Conservation (phyloP, 1,140 invertebrate species). For the Zaprionus camerounensis region DNA sequence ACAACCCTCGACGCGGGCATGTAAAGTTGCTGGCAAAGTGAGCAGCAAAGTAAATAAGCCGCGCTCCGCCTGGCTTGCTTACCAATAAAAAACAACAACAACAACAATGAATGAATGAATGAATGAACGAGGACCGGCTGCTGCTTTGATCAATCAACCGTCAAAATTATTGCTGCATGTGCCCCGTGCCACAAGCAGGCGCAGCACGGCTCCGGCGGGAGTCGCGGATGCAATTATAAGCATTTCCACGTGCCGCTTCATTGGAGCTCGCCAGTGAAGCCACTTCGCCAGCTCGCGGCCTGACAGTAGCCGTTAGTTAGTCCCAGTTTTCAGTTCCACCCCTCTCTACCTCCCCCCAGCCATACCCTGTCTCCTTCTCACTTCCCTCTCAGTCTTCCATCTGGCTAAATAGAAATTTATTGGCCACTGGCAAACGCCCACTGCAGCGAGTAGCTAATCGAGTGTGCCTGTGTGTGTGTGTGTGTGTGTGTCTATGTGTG, state of each 20-base stretch:
- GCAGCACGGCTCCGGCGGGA: slow-evolving; percentile 19
- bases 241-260: slow-evolving; percentile 81
- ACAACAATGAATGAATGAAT: slow-evolving; percentile 5
- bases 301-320: slow-evolving; percentile 51
- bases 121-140: slow-evolving; percentile 32
- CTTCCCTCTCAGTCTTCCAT: not conserved
- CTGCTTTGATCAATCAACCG: slow-evolving; percentile 80
- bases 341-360: slow-evolving; percentile 7
- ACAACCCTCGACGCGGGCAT: slow-evolving; percentile 25
- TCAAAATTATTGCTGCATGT: slow-evolving; percentile 75
- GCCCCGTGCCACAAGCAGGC: slow-evolving; percentile 53
- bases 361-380: not conserved
- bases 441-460: slow-evolving; percentile 54
- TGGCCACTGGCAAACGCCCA: slow-evolving; percentile 75
- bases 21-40: slow-evolving; percentile 36
- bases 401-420: slow-evolving; percentile 79
- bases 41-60: slow-evolving; percentile 55
- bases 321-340: slow-evolving; percentile 13
- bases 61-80: slow-evolving; percentile 42
- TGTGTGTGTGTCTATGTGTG: slow-evolving; percentile 16
- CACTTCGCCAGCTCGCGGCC: slow-evolving; percentile 22
- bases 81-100: slow-evolving; percentile 52
- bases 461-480: slow-evolving; percentile 23
- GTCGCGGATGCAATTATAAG: slow-evolving; percentile 79
- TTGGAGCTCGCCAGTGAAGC: slow-evolving; percentile 48